Conservation (phyloP, 1,140 invertebrate species). For the Drosophila bipectinata region DNA sequence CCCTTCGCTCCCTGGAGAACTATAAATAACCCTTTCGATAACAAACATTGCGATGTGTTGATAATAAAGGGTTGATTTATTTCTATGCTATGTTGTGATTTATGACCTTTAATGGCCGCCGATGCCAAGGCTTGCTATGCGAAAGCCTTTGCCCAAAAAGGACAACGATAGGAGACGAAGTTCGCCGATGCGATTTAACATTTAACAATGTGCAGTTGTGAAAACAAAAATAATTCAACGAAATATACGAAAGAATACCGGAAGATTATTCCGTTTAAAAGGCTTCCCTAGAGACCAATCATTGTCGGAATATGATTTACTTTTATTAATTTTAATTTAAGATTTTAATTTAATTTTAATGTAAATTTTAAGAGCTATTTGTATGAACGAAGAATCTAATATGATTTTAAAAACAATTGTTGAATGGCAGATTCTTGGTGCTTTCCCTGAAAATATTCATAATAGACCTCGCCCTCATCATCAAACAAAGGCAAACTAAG, state of each 20-base stretch:
- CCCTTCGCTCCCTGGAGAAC: slow-evolving; percentile 60
- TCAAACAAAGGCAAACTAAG: background rate
- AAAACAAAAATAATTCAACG: slow-evolving; percentile 3
- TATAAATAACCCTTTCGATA: slow-evolving; percentile 82
- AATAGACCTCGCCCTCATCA: background rate
- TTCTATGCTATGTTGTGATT: slow-evolving; percentile 82
- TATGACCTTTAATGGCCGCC: slow-evolving; percentile 76
- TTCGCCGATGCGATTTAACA: slow-evolving; percentile 52
- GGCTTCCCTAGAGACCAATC: slow-evolving; percentile 16
- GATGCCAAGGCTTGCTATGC: slow-evolving; percentile 41
- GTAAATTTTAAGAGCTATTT: background rate
- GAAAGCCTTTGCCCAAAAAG: slow-evolving; percentile 13
- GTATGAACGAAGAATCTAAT: background rate
- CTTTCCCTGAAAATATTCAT: background rate
- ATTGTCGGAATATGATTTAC: background rate
- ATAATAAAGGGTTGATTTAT: slow-evolving; percentile 82
- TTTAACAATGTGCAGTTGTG: slow-evolving; percentile 40
- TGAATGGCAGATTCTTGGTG: background rate
- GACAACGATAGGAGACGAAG: slow-evolving; percentile 19
- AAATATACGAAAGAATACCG: background rate
- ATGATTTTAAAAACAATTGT: background rate
- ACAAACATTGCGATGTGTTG: slow-evolving; percentile 82
- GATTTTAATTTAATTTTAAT: too few relatives aligned
- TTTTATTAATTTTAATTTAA: too few relatives aligned
- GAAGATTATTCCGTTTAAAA: slow-evolving; percentile 4